A percentile compares a stretch with the other conserved stretches of the same genome.
phyloP scores from a whole-genome alignment of 2,797 vertebrate genomes.

The Cetoscarus ocellatus region DNA sequence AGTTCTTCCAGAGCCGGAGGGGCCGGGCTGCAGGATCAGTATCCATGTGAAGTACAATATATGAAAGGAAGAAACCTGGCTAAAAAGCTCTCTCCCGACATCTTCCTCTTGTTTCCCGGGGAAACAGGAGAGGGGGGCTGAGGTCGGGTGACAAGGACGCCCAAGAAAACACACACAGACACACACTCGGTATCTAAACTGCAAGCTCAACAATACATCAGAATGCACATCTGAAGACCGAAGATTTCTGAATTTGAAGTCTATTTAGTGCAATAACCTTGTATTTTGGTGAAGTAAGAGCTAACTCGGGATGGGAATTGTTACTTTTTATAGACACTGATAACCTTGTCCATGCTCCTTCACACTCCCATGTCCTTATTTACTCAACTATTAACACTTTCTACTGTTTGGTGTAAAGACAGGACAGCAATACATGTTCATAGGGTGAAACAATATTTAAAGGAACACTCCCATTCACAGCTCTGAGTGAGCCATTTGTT shows the following conservation, averaged over 20 bases:
- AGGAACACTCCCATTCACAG: too few species aligned
- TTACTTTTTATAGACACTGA: too few species aligned
- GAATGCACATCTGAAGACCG: constrained; percentile 44
- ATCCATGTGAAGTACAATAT: constrained; percentile 72
- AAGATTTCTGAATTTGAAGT: constrained; percentile 45
- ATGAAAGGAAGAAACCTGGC: constrained; percentile 76
- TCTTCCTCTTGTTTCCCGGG: constrained; percentile 80
- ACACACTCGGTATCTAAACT: constrained; percentile 22
- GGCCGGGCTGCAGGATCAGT: constrained; percentile 71
- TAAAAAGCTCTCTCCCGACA: constrained; percentile 73
- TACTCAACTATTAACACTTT: too few species aligned
- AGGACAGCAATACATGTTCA: too few species aligned
- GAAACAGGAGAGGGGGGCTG: constrained; percentile 76
- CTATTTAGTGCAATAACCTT: constrained; percentile 36
- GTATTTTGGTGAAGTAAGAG: neutral
- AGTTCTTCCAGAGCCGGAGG: constrained; percentile 71
- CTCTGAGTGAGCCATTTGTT: too few species aligned
- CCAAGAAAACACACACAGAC: constrained; percentile 30
- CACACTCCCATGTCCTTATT: too few species aligned
- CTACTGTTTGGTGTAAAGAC: too few species aligned
- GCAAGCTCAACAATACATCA: constrained; percentile 46
- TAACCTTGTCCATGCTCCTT: too few species aligned
- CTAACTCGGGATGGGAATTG: too few species aligned
- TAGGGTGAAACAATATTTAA: too few species aligned
- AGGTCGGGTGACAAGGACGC: constrained; percentile 72